Conservation (phyloP, 2,888 invertebrate genomes). For the Schrankia costaestrigalis region DNA sequence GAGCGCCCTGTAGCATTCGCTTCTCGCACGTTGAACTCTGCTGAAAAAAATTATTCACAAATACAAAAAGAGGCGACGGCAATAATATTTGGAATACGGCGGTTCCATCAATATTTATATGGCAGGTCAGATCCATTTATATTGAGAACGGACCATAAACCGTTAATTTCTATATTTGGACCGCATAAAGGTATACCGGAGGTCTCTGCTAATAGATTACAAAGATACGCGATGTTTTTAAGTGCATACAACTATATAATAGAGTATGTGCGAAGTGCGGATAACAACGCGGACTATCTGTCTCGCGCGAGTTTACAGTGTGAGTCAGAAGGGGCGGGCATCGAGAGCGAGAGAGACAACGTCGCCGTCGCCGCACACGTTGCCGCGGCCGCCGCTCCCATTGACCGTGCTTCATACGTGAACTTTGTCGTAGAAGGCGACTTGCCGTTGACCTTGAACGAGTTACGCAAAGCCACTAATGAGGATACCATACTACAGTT, state of each 20-base stretch:
- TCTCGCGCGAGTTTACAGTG: not conserved
- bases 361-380: no score
- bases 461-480: not conserved
- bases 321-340: not conserved
- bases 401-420: not conserved
- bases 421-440: no score
- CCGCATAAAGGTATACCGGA: slow-evolving; percentile 3
- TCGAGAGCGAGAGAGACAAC: no score
- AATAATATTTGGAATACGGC: slow-evolving; percentile 24
- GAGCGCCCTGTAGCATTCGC: slow-evolving; percentile 9
- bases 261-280: slow-evolving; percentile 1
- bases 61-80: slow-evolving; percentile 34
- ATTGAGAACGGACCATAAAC: slow-evolving; percentile 29
- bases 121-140: slow-evolving; percentile 23
- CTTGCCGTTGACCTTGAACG: no score
- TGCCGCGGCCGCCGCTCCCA: no score
- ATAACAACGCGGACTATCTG: slow-evolving; percentile 3
- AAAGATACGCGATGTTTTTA: slow-evolving; percentile 6
- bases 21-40: slow-evolving; percentile 10
- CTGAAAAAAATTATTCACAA: slow-evolving; percentile 26
- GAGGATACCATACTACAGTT: not conserved
- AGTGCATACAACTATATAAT: slow-evolving; percentile 1
- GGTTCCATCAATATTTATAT: slow-evolving; percentile 30
- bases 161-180: slow-evolving; percentile 27
- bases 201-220: slow-evolving; percentile 1